Percentiles rank a stretch among this genome's conserved stretches.
These are phyloP conservation scores for Diarsia rubi DNA, from an alignment of 2,888 invertebrate species.

Conservation along the genomic window DNA sequence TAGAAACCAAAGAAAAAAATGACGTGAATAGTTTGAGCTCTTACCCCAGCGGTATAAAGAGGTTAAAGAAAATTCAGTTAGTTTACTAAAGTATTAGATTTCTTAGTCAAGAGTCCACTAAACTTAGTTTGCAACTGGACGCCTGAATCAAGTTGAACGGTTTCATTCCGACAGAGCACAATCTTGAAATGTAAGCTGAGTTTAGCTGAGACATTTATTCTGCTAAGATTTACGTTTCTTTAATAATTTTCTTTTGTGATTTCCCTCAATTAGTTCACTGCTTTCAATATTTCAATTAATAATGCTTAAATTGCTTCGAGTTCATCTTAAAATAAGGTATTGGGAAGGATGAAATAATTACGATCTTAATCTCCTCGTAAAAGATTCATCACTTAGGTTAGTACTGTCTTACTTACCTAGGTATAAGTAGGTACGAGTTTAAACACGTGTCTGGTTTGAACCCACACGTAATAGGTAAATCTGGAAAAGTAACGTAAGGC, in stretches of 20 bases:
- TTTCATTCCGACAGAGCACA: constrained; percentile 19
- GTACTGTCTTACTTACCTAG: not conserved
- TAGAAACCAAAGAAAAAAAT: no score
- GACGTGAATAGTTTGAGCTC: not conserved
- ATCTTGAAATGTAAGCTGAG: constrained; percentile 13
- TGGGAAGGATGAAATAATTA: not conserved
- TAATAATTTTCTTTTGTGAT: not conserved
- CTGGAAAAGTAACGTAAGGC: not conserved
- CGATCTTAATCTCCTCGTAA: constrained; percentile 10
- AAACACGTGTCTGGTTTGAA: not conserved
- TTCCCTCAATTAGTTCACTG: constrained; percentile 39
- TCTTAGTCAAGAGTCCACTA: constrained; percentile 13
- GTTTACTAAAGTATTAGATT: constrained; percentile 17
- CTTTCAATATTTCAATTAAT: not conserved
- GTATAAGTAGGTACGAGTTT: not conserved
- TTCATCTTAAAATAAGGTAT: not conserved
- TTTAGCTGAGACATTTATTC: not conserved
- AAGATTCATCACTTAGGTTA: constrained; percentile 1
- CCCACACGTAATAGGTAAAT: not conserved
- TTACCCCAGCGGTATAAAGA: not conserved
- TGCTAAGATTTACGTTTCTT: not conserved
- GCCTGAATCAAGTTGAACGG: constrained; percentile 3
- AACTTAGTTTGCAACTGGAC: constrained; percentile 11
- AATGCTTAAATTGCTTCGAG: not conserved
- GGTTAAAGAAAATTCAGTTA: constrained; percentile 9